Percentiles rank a stretch among this genome's conserved stretches.
phyloP scores from a whole-genome alignment of 35 echinoderm and acorn worm species.

The Lytechinus pictus region DNA sequence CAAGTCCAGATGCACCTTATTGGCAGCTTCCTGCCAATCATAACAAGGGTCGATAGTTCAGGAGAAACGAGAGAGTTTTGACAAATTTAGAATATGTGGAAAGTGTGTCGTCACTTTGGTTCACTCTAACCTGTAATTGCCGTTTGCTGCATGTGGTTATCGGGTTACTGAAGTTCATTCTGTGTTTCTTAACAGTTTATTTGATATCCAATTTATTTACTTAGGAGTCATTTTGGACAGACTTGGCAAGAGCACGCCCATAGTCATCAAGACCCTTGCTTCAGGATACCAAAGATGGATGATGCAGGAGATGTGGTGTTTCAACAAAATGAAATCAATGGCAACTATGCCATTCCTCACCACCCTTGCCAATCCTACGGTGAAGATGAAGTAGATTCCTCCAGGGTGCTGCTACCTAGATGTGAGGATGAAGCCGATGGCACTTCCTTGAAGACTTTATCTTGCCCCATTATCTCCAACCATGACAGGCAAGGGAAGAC shows the following conservation, averaged over 20 bases:
- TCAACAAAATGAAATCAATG: neutral
- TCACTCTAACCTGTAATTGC: neutral
- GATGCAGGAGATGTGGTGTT: neutral
- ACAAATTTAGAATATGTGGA: neutral
- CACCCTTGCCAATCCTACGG: neutral
- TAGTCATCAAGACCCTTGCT: neutral
- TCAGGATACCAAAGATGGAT: neutral
- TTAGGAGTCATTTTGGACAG: neutral
- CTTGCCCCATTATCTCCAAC: neutral
- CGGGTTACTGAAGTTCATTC: neutral
- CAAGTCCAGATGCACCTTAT: slow-evolving; percentile 17
- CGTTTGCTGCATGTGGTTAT: neutral
- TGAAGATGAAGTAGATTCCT: slow-evolving; percentile 26
- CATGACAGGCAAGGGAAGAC: neutral
- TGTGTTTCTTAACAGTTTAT: neutral
- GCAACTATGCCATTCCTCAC: neutral
- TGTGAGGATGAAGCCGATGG: slow-evolving; percentile 22
- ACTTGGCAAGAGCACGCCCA: neutral
- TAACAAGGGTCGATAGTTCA: slow-evolving; percentile 18
- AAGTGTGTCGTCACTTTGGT: neutral
- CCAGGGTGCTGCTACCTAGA: neutral
- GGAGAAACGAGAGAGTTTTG: neutral
- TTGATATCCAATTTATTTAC: neutral
- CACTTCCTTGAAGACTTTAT: neutral
- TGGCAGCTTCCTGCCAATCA: slow-evolving; percentile 8